Evolutionary conservation across 2,888 invertebrate genomes (phyloP).

Genomic region (Aleiodes testaceus): DNA sequence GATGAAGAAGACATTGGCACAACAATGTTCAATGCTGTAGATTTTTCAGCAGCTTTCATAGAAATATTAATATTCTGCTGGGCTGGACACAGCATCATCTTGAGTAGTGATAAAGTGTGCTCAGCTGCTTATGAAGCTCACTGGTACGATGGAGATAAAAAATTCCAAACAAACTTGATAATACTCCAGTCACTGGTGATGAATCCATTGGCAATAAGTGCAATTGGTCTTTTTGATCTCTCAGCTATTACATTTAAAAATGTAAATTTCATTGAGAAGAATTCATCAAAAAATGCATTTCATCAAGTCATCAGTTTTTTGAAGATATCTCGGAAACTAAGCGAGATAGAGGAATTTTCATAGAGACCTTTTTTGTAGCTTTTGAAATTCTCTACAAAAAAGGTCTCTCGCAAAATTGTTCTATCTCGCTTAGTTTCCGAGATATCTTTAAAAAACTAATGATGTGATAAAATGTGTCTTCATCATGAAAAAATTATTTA

Average conservation of each 20-base stretch:
- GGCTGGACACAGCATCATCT: neutral
- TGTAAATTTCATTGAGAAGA: too few species aligned
- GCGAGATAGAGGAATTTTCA: too few species aligned
- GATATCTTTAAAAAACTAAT: too few species aligned
- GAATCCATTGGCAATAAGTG: neutral
- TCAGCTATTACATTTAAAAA: conserved; percentile 13
- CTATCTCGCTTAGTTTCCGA: too few species aligned
- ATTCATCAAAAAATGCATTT: too few species aligned
- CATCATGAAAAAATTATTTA: too few species aligned
- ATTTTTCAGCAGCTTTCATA: neutral
- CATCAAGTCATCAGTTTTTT: too few species aligned
- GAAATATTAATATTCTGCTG: conserved; percentile 10
- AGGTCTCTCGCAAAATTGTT: too few species aligned
- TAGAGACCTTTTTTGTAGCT: too few species aligned
- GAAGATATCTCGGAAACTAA: too few species aligned
- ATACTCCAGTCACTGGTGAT: neutral
- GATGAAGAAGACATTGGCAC: neutral
- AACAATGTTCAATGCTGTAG: neutral
- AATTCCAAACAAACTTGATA: neutral
- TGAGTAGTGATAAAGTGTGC: neutral
- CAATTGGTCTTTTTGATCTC: conserved; percentile 4
- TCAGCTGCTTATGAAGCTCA: neutral
- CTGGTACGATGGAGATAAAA: conserved; percentile 2
- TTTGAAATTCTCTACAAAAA: too few species aligned
- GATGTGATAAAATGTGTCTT: too few species aligned